Evolutionary conservation across 2,797 vertebrate genomes (phyloP).

Genomic region (Danio aesculapii): DNA sequence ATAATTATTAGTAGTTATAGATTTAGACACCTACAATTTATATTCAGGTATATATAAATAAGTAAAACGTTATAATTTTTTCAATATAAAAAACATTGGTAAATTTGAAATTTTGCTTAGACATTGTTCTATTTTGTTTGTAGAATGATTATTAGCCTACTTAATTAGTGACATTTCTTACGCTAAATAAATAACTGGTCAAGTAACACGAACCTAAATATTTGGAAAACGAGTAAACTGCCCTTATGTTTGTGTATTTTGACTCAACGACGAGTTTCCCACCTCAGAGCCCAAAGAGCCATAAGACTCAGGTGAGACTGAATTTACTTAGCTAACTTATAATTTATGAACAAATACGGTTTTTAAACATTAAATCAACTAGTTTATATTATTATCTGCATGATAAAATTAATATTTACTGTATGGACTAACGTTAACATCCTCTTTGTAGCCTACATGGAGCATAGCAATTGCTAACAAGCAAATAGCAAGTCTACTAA

Average conservation of each 20-base stretch:
- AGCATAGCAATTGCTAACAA: too few species aligned
- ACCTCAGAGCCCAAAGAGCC: too few species aligned
- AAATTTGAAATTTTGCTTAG: background rate
- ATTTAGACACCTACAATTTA: too few species aligned
- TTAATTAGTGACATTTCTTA: background rate
- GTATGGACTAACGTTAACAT: too few species aligned
- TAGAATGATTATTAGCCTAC: background rate
- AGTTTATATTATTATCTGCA: background rate
- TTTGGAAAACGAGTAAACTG: background rate
- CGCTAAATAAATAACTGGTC: background rate
- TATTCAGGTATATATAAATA: background rate
- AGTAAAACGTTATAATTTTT: background rate
- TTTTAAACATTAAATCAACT: background rate
- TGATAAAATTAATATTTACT: background rate
- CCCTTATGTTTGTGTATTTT: background rate
- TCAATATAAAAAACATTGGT: background rate
- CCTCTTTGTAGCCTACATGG: background rate
- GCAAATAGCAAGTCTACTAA: too few species aligned
- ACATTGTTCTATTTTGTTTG: background rate
- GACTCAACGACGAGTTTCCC: background rate
- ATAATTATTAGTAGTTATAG: too few species aligned
- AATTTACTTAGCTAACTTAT: background rate
- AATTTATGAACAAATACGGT: background rate
- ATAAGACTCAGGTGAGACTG: background rate
- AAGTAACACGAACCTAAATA: background rate